A percentile compares a stretch with the other conserved stretches of the same genome.
Conservation (phyloP, 2,113 vertebrate genomes). For the Corynorhinus townsendii region DNA sequence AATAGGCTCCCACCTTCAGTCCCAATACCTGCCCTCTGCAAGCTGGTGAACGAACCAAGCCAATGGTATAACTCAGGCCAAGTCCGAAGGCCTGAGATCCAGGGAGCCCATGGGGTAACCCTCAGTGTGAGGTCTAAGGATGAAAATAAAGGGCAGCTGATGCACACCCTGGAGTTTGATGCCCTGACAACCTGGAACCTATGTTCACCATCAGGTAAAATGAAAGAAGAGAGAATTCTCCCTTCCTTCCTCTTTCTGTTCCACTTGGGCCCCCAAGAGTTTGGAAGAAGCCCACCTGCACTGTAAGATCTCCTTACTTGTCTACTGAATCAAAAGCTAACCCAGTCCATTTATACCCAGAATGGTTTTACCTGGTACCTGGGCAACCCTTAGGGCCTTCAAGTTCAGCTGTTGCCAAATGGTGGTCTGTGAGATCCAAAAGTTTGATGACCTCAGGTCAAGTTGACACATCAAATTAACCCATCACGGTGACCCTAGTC, state of each 20-base stretch:
- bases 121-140: background rate
- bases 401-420: no score
- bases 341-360: background rate
- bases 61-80: background rate
- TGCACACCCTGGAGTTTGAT: no score
- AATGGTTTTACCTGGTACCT: background rate
- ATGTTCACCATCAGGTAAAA: no score
- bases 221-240: background rate
- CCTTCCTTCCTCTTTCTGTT: background rate
- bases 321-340: background rate
- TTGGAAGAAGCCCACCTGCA: no score
- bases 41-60: background rate
- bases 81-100: background rate
- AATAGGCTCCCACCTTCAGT: background rate
- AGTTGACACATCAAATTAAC: background rate
- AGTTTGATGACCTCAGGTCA: background rate
- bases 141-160: background rate
- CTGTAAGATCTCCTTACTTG: no score
- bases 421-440: no score
- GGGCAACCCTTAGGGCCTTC: background rate
- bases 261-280: background rate
- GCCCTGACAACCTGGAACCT: background rate
- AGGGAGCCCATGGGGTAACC: background rate
- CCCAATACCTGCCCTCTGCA: background rate
- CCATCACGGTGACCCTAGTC: background rate